Conservation (phyloP, 2,888 invertebrate species). For the Aproaerema taeniolella region DNA sequence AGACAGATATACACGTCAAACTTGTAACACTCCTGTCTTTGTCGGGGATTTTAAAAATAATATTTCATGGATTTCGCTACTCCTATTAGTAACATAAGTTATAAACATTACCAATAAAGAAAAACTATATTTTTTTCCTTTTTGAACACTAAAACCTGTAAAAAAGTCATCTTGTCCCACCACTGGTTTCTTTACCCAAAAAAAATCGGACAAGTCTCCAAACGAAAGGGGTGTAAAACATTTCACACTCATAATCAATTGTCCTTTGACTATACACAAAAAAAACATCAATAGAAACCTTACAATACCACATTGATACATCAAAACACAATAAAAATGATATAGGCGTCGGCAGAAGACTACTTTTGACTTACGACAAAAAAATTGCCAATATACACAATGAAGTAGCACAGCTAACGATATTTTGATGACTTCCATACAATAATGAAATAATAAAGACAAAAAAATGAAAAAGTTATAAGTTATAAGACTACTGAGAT, state of each 20-base stretch:
- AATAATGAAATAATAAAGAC: constrained; percentile 62
- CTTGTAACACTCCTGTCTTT: too few species aligned
- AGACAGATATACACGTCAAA: too few species aligned
- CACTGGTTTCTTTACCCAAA: too few species aligned
- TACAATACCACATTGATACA: constrained; percentile 36
- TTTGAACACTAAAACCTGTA: too few species aligned
- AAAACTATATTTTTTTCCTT: too few species aligned
- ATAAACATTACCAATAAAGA: too few species aligned
- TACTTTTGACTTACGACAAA: constrained; percentile 62
- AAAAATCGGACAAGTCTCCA: background rate
- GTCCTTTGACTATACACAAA: constrained; percentile 15
- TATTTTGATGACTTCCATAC: constrained; percentile 62
- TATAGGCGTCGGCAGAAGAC: constrained; percentile 33
- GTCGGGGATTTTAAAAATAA: too few species aligned
- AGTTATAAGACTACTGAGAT: constrained; percentile 37
- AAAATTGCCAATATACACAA: constrained; percentile 63
- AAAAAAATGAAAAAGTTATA: constrained; percentile 36
- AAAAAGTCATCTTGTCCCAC: too few species aligned
- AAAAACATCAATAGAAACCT: constrained; percentile 25
- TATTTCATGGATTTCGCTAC: too few species aligned
- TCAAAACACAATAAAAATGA: constrained; percentile 45
- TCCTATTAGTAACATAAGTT: too few species aligned
- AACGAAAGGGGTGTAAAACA: background rate
- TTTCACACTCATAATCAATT: constrained; percentile 2
- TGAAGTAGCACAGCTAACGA: constrained; percentile 57